Evolutionary conservation across 1,140 invertebrate species (phyloP), one percentile per base, ranked within the genome.

Genomic region (Meloidogyne exigua): DNA sequence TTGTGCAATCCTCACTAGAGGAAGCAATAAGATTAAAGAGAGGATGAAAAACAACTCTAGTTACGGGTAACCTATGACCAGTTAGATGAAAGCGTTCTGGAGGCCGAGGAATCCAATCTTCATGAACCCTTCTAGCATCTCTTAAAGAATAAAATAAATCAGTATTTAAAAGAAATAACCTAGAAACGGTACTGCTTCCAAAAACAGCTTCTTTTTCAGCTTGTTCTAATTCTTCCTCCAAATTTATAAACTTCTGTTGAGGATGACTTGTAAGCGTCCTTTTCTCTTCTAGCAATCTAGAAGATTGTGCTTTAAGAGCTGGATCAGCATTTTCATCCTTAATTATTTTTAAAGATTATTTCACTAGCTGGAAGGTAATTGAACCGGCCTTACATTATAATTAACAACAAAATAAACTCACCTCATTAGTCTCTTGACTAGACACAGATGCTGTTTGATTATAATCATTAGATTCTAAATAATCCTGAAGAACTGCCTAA

Each of bases 261-360:
- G 99, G 90, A 88, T 96, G 91, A 85, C 98, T 96, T 75, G 99
- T 95, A 23, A 96, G 97, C 15, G 95, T 98, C 96, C 96, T 99
- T 91, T 99, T 98, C 89, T 99, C 99, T 89, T 99, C 96, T 62
- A 99, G 90, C 28, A 98, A 91, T 78, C 96, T 96, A 23, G 49
- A 28, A 2, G 68, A 44, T 67, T 73, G 92, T 92, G 89, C 94
- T 96, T 89, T 98, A 98, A 85, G 94, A 92, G 88, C 98, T 95
- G 80, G 95, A 92, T 87, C 96, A 21, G 79, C 71, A 79, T 79
- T 79, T 49, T 79, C 78, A 36, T 79, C 76, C 76, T 80, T 44
- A 26, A 44, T 32, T 32, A 32, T 32, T 32, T 32, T 3, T 3
- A 32, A 32, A 32, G 28, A 32, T 32, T 32, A 32, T 32, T 32